phyloP scores from a whole-genome alignment of 2,888 invertebrate genomes.

The Masnerella sp. region DNA sequence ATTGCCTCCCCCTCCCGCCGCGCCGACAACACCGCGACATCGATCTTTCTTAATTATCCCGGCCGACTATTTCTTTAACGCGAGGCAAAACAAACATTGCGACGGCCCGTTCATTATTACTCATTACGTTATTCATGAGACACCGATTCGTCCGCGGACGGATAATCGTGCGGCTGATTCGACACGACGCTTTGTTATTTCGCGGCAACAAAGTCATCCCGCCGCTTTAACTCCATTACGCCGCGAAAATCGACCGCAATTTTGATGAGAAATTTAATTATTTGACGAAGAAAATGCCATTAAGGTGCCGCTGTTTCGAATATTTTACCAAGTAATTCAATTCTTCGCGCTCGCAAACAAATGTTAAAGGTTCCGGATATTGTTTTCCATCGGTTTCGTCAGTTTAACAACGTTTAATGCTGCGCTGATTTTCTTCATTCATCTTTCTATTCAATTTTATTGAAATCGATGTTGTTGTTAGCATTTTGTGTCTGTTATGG shows the following conservation, averaged over 20 bases:
- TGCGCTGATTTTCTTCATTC: too few relatives aligned
- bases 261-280: slow-evolving; percentile 53
- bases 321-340: slow-evolving; percentile 31
- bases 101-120: slow-evolving; percentile 47
- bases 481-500: too few relatives aligned
- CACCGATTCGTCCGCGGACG: slow-evolving; percentile 45
- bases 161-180: slow-evolving; percentile 53
- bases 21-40: slow-evolving; percentile 21
- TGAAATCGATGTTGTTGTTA: too few relatives aligned
- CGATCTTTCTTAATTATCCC: slow-evolving; percentile 52
- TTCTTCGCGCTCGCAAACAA: slow-evolving; percentile 13
- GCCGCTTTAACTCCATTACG: slow-evolving; percentile 52
- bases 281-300: slow-evolving; percentile 36
- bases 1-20: slow-evolving; percentile 24
- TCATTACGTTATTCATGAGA: slow-evolving; percentile 57
- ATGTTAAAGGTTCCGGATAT: background rate
- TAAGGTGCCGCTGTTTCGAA: slow-evolving; percentile 28
- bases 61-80: slow-evolving; percentile 50
- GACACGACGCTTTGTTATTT: slow-evolving; percentile 49
- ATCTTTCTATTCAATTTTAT: too few relatives aligned
- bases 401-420: too few relatives aligned
- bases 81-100: slow-evolving; percentile 51
- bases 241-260: slow-evolving; percentile 53
- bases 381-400: too few relatives aligned
- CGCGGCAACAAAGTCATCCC: slow-evolving; percentile 55